Conservation (phyloP, 2,113 vertebrate species). For the Epinephelus moara region DNA sequence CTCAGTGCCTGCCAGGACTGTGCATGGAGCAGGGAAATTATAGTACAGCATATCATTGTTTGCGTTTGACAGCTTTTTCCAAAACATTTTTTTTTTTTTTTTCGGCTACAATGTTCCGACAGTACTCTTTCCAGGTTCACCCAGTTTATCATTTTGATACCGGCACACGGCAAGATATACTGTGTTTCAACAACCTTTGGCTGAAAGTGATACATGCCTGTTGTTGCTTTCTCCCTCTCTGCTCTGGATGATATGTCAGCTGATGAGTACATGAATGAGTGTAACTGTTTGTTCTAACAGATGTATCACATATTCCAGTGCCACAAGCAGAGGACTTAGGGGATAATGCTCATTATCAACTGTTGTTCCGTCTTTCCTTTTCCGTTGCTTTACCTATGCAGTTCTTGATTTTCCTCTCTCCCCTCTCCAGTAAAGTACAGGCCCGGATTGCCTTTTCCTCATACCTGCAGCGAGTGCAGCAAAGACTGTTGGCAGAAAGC, state of each 20-base stretch:
- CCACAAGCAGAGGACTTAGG: neutral
- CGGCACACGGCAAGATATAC: conserved; percentile 44
- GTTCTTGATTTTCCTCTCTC: conserved; percentile 12
- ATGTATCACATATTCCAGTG: conserved; percentile 35
- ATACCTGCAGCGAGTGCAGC: conserved; percentile 93
- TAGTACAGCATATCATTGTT: conserved; percentile 80
- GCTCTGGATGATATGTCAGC: conserved; percentile 31
- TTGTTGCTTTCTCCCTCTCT: conserved; percentile 54
- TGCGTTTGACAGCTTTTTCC: conserved; percentile 73
- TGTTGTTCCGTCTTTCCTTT: conserved; percentile 19
- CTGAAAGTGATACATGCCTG: conserved; percentile 59
- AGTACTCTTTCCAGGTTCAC: conserved; percentile 56
- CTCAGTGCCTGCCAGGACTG: conserved; percentile 73
- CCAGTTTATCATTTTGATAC: conserved; percentile 65
- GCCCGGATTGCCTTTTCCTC: conserved; percentile 94
- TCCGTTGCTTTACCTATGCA: conserved; percentile 1
- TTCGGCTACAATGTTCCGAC: conserved; percentile 43
- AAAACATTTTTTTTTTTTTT: conserved; percentile 63
- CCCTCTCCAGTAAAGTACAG: conserved; percentile 92
- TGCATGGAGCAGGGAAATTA: conserved; percentile 72
- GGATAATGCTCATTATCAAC: conserved; percentile 22
- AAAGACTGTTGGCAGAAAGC: conserved; percentile 89
- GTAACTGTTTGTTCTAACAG: conserved; percentile 36
- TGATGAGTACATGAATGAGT: conserved; percentile 28
- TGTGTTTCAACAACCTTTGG: conserved; percentile 56